Conservation (phyloP, 1,140 invertebrate species). For the Globodera rostochiensis region DNA sequence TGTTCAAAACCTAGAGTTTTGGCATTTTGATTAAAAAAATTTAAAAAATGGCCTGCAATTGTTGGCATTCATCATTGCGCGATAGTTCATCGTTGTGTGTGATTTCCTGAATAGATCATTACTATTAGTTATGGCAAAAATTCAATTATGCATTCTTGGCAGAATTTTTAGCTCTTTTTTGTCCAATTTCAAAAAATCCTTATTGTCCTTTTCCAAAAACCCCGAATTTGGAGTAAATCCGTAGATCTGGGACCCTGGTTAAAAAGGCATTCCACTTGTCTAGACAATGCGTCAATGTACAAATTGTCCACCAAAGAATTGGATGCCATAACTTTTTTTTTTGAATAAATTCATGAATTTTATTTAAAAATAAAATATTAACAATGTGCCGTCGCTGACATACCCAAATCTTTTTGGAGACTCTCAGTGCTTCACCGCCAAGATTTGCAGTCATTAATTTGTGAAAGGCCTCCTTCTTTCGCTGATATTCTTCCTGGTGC, state of each 20-base stretch:
- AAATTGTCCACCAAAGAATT: too few relatives aligned
- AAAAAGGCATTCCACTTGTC: too few relatives aligned
- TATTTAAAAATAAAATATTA: background rate
- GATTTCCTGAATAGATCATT: background rate
- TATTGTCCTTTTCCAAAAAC: background rate
- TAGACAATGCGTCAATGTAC: too few relatives aligned
- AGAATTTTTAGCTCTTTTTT: background rate
- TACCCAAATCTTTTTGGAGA: slow-evolving; percentile 6
- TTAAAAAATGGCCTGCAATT: background rate
- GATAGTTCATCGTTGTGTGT: slow-evolving; percentile 5
- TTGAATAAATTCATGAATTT: background rate
- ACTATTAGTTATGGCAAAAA: background rate
- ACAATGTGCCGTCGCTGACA: background rate
- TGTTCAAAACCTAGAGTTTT: too few relatives aligned
- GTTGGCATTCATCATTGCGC: slow-evolving; percentile 11
- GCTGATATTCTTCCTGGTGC: background rate
- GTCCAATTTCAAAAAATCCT: background rate
- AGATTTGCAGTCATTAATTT: slow-evolving; percentile 1
- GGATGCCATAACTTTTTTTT: too few relatives aligned
- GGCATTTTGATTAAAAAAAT: background rate
- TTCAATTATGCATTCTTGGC: background rate
- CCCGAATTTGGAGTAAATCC: too few relatives aligned
- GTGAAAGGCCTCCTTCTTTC: background rate
- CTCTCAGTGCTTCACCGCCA: background rate
- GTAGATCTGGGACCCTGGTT: too few relatives aligned